Conservation (phyloP, 2,797 vertebrate genomes). For the Anabas testudineus region DNA sequence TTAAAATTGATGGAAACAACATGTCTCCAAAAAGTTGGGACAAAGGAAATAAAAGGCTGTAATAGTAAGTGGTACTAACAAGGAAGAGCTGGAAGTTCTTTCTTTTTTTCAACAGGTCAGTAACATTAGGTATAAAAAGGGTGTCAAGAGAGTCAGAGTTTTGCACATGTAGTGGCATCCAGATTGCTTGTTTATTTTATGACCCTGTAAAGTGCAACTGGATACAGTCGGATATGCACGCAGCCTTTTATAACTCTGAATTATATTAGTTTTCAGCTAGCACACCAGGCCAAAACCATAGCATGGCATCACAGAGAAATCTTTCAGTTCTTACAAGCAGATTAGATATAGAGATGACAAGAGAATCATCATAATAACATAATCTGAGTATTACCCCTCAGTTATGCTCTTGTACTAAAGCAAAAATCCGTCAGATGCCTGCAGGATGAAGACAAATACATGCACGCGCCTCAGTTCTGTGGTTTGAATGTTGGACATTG, state of each 20-base stretch:
- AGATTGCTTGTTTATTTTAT: too few relatives aligned
- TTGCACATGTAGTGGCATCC: too few relatives aligned
- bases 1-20: too few relatives aligned
- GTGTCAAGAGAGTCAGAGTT: too few relatives aligned
- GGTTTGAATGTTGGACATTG: slow-evolving; percentile 60
- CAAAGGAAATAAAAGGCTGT: too few relatives aligned
- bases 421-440: slow-evolving; percentile 31
- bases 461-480: slow-evolving; percentile 37
- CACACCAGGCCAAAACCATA: not conserved
- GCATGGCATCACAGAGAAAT: not conserved
- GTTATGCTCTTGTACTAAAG: slow-evolving; percentile 30
- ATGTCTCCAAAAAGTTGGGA: too few relatives aligned
- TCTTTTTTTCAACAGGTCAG: too few relatives aligned
- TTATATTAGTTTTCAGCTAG: not conserved
- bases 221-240: too few relatives aligned
- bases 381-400: slow-evolving; percentile 11
- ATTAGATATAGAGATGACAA: not conserved
- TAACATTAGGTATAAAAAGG: too few relatives aligned
- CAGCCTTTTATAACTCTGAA: not conserved
- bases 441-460: slow-evolving; percentile 42
- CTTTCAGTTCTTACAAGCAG: not conserved
- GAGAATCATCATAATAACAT: not conserved
- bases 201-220: not conserved
- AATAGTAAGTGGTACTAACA: too few relatives aligned
- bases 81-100: too few relatives aligned